Conservation (phyloP, 2,888 invertebrate species). For the Heliconius aoede region DNA sequence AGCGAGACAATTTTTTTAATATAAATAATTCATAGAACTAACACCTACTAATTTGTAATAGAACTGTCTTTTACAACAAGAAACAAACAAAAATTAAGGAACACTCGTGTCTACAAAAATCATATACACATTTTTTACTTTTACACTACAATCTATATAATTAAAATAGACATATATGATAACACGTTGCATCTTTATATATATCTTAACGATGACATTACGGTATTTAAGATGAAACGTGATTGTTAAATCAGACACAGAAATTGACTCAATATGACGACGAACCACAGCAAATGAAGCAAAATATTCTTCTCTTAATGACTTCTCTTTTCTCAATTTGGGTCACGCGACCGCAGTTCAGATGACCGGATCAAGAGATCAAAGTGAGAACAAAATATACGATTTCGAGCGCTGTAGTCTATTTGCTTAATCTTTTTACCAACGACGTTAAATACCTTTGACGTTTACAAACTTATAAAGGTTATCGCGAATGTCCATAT, state of each 20-base stretch:
- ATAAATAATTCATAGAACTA: too few relatives aligned
- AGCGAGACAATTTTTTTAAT: too few relatives aligned
- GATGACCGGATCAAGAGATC: slow-evolving; percentile 30
- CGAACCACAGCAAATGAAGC: not conserved
- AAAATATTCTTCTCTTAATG: not conserved
- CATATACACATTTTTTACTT: too few relatives aligned
- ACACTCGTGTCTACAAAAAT: too few relatives aligned
- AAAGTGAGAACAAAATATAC: slow-evolving; percentile 19
- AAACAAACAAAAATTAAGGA: too few relatives aligned
- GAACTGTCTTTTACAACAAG: too few relatives aligned
- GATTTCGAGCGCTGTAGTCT: slow-evolving; percentile 32
- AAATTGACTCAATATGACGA: not conserved
- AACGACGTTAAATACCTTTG: slow-evolving; percentile 20
- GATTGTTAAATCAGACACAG: not conserved
- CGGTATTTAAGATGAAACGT: too few relatives aligned
- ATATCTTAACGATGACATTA: too few relatives aligned
- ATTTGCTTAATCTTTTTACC: slow-evolving; percentile 25
- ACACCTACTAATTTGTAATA: too few relatives aligned
- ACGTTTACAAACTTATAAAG: slow-evolving; percentile 10
- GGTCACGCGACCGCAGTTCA: slow-evolving; percentile 22
- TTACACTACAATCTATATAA: not conserved
- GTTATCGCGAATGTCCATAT: not conserved
- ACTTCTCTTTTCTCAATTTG: not conserved
- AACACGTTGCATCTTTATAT: too few relatives aligned
- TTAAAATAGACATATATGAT: not conserved